Base-by-base conservation (phyloP, 2,888 invertebrate genomes). In the Sarcophaga subvicina region DNA sequence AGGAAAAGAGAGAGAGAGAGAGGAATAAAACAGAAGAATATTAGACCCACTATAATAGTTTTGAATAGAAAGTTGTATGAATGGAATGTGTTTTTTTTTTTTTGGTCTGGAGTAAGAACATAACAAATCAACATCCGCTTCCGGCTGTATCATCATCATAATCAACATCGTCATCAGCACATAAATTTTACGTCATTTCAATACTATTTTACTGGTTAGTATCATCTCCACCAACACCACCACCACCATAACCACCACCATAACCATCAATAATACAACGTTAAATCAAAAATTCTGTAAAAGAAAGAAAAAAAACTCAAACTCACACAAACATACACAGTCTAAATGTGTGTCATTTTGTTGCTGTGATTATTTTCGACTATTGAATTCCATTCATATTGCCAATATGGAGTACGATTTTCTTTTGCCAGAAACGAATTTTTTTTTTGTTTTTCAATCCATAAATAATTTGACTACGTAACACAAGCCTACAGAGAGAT, bases 41-140 rank as follows among this genome's bases (percentile, higher is more conserved):
- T 79, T 27, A 22, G 11, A 71, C 49, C 25, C 69, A 64, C 14
- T 69, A 72, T 37, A 54, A 17, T 45, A 54, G 76, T 76, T 49
- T 54, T 63, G 37, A 71, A 59, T 27, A 70, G 25, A 17, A 71
- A 37, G 37, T 37, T 37, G 37, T 37, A 37, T 37, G 37, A 10
- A 37, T 37, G 17, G 54, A 54, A 49, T 49, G 49, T 49, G 49
- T 49, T 25, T 25, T 25, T 25, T 25, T 25, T 25, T 25, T 25
- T 3, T 25, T 25, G 17, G 6, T 6, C 14, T 10, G 17, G 66
- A 63, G 54, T 64, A 67, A 67, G 78, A 63, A 62, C 47, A 70
- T 80, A 87, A 80, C 85, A 84, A 87, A 84, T 86, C 84, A 88
- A 87, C 86, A 88, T 88, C 88, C 88, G 88, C 83, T 88, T 88